These are phyloP conservation scores for Agrotis ipsilon DNA, from an alignment of 2,888 invertebrate genomes.

Conservation along the genomic window DNA sequence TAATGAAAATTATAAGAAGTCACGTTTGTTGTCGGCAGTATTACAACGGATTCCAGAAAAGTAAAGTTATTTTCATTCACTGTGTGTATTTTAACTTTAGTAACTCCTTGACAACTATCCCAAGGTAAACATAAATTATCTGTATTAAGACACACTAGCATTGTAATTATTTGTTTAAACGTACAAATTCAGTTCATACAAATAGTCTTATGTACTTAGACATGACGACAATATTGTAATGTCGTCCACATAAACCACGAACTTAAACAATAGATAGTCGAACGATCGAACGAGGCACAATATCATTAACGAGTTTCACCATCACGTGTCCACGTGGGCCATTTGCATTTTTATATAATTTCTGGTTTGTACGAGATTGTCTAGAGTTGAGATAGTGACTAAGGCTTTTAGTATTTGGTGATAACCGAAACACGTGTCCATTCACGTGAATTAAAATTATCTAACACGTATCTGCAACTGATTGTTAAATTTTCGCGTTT, in stretches of 20 bases:
- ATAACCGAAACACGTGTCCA: slow-evolving; percentile 15
- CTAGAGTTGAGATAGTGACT: slow-evolving; percentile 13
- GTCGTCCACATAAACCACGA: slow-evolving; percentile 13
- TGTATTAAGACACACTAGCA: slow-evolving; percentile 1
- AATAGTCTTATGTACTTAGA: slow-evolving; percentile 31
- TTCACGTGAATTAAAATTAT: slow-evolving; percentile 11
- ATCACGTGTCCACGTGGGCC: slow-evolving; percentile 18
- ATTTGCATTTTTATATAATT: slow-evolving; percentile 21
- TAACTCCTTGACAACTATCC: slow-evolving; percentile 20
- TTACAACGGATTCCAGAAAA: slow-evolving; percentile 3
- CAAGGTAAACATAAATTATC: slow-evolving; percentile 27
- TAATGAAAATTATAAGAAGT: slow-evolving; percentile 11
- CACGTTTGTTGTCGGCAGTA: slow-evolving; percentile 5
- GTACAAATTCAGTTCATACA: slow-evolving; percentile 42
- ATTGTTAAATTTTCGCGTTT: slow-evolving; percentile 8
- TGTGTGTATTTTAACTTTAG: neutral
- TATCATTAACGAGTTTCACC: slow-evolving; percentile 27
- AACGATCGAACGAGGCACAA: slow-evolving; percentile 29
- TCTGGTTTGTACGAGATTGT: slow-evolving; percentile 25
- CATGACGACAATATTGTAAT: slow-evolving; percentile 26
- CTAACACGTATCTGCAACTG: slow-evolving; percentile 13
- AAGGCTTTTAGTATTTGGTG: neutral
- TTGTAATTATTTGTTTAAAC: slow-evolving; percentile 36
- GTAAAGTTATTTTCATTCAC: slow-evolving; percentile 4
- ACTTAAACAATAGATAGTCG: slow-evolving; percentile 48